Percentiles rank a stretch among this genome's conserved stretches.
Evolutionary conservation across 1,140 invertebrate species (phyloP).

Genomic region (Wiebesia pumilae): DNA sequence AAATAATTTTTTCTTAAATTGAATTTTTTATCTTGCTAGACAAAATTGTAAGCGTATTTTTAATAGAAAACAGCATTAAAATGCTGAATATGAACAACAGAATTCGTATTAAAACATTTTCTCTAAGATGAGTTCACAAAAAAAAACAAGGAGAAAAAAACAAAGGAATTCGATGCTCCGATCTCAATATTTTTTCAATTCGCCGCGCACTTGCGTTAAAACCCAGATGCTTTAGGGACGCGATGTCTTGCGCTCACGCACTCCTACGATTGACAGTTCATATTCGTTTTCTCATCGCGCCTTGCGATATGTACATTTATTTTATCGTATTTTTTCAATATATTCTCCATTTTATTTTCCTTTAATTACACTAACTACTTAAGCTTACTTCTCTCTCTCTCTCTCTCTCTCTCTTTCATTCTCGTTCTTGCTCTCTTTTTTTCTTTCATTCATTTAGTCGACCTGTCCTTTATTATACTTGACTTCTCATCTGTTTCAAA

Average conservation of each 20-base stretch:
- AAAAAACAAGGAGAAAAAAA: constrained; percentile 38
- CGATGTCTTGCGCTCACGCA: neutral
- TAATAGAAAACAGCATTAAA: neutral
- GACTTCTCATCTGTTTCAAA: neutral
- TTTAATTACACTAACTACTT: constrained; percentile 46
- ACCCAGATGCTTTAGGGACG: neutral
- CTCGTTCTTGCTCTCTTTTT: neutral
- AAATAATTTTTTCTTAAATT: neutral
- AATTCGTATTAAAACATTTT: constrained; percentile 6
- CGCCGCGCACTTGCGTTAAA: neutral
- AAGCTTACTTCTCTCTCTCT: neutral
- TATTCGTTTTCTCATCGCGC: constrained; percentile 38
- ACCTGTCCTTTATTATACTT: neutral
- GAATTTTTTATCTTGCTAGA: neutral
- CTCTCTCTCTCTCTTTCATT: neutral
- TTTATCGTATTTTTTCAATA: constrained; percentile 47
- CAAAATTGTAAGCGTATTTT: neutral
- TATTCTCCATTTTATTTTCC: constrained; percentile 39
- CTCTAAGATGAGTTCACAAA: constrained; percentile 12
- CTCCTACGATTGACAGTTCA: constrained; percentile 24
- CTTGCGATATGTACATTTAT: constrained; percentile 56
- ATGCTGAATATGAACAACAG: neutral
- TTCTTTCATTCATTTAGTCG: neutral
- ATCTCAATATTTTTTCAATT: constrained; percentile 16
- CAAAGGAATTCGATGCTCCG: constrained; percentile 41